Evolutionary conservation across 2,797 vertebrate species (phyloP), one percentile per base, ranked within the genome.

Genomic region (Antrozous pallidus): DNA sequence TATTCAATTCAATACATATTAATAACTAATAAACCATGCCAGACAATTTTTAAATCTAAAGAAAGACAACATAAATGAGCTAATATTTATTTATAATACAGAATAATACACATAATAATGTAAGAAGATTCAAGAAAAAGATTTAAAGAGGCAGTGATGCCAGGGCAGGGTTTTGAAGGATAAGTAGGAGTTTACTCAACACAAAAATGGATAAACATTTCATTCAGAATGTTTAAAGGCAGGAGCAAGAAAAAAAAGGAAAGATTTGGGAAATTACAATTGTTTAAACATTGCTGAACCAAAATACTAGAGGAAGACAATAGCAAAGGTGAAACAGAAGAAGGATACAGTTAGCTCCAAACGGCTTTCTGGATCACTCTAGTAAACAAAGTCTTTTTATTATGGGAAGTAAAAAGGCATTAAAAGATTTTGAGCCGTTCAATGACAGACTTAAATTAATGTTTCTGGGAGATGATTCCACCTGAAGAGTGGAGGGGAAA

Each of bases 281-380:
- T 63, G 20, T 18, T 73, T 81, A 74, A 65, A n/a, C 61, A 88
- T 85, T 86, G 93, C 67, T 82, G 94, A 86, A 90, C 61, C 51
- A 92, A 65, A 78, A 36, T 63, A 14, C 40, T 85, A 80, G 51
- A 33, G 33, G n/a, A 3, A 70, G 24, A 91, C 16, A 40, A 69
- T 8, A 83, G 28, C 17, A 77, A 88, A 82, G 24, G 24, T 82
- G 18, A 89, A 63, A 56, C 5, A 61, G 26, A 20, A 58, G 20
- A 20, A 58, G 16, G 24, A 70, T 33, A 69, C 28, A 63, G 47
- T 81, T 70, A 47, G 24, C 31, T 84, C 47, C 36, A 65, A 67
- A 88, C 13, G 38, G 8, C 24, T 87, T 86, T 83, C 81, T 42
- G 24, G 45, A 38, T 36, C 31, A 65, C 83, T 45, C 36, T 61